Conservation (phyloP, 1,140 invertebrate species). For the Aplysia californica region DNA sequence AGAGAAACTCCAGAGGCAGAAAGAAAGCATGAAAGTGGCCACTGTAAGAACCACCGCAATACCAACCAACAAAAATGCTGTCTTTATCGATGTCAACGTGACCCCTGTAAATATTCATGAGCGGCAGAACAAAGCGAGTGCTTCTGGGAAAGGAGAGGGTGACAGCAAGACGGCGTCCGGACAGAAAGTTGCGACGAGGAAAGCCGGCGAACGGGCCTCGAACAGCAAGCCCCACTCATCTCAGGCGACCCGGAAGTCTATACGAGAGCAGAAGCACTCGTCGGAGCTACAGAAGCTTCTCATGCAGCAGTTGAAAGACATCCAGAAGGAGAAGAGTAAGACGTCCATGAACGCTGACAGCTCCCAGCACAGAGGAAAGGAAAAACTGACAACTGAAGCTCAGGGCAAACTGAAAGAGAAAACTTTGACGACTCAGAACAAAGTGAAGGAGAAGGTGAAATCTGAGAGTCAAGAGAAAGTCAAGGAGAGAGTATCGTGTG, state of each 20-base stretch:
- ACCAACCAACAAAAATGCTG: conserved; percentile 48
- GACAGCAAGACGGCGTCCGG: not conserved
- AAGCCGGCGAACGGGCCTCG: not conserved
- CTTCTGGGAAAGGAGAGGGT: not conserved
- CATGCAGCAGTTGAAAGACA: conserved; percentile 20
- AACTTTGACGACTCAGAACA: not conserved
- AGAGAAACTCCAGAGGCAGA: conserved; percentile 44
- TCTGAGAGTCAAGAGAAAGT: not conserved
- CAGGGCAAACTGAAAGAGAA: conserved; percentile 22
- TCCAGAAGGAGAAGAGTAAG: too few relatives aligned
- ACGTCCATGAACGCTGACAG: too few relatives aligned
- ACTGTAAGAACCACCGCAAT: conserved; percentile 40
- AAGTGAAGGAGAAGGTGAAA: not conserved
- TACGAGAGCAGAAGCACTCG: conserved; percentile 2
- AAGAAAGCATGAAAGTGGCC: conserved; percentile 25
- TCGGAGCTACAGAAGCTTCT: conserved; percentile 18
- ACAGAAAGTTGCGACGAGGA: not conserved
- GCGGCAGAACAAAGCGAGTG: not conserved
- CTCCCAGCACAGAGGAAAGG: too few relatives aligned
- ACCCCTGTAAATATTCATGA: conserved; percentile 2
- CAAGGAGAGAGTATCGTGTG: not conserved
- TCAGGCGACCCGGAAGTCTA: not conserved
- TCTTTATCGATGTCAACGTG: conserved; percentile 35
- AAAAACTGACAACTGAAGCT: too few relatives aligned
- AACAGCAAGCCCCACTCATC: too few relatives aligned